phyloP scores from a whole-genome alignment of 2,113 vertebrate genomes.

The Sakesphorus luctuosus region DNA sequence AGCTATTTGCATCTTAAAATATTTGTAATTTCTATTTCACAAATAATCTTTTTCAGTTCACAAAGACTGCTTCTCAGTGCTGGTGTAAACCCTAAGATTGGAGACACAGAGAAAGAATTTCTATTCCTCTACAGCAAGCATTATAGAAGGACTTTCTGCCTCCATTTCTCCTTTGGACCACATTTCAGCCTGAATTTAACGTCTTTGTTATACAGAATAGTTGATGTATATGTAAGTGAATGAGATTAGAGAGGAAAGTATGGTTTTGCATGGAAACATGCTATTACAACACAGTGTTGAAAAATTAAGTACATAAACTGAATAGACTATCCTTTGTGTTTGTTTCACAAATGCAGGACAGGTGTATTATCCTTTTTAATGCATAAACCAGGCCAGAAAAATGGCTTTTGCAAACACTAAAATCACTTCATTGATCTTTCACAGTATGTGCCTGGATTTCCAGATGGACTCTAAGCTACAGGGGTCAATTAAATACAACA shows the following conservation, averaged over 20 bases:
- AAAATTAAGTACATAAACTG: background rate
- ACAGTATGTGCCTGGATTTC: background rate
- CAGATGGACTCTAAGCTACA: background rate
- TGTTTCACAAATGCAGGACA: background rate
- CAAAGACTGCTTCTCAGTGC: background rate
- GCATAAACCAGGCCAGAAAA: constrained; percentile 4
- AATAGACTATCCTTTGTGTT: background rate
- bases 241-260: background rate
- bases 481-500: background rate
- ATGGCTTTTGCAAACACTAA: background rate
- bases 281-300: background rate
- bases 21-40: background rate
- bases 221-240: background rate
- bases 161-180: background rate
- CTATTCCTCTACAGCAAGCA: background rate
- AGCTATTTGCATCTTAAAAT: background rate
- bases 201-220: background rate
- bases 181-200: background rate
- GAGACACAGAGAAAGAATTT: background rate
- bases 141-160: background rate
- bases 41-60: background rate
- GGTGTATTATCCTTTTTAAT: background rate
- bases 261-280: background rate
- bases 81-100: background rate
- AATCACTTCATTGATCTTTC: constrained; percentile 3